Evolutionary conservation across 2,113 vertebrate species (phyloP).

Genomic region (Chionomys nivalis): DNA sequence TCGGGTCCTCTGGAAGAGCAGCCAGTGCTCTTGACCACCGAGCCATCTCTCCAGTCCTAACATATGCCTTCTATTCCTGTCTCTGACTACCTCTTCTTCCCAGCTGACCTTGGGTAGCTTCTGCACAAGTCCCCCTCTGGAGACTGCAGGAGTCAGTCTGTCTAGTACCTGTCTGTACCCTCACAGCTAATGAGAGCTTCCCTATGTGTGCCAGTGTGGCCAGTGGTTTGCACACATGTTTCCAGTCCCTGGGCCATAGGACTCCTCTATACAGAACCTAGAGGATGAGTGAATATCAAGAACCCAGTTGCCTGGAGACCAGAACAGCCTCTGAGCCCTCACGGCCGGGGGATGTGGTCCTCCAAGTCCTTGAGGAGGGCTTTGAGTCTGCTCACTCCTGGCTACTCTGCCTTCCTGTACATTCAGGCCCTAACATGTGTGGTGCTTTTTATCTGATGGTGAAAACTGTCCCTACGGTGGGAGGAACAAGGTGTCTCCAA

Average conservation of each 20-base stretch:
- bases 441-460: background rate
- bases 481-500: background rate
- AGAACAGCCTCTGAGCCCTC: background rate
- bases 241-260: conserved; percentile 81
- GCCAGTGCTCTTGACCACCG: no score
- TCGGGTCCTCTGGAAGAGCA: no score
- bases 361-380: background rate
- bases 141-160: background rate
- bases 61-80: background rate
- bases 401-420: background rate
- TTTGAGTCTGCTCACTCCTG: background rate
- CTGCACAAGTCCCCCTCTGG: background rate
- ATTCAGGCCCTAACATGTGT: background rate
- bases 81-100: background rate
- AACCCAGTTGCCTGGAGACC: background rate
- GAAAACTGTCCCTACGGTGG: background rate
- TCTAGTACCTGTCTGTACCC: background rate
- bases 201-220: conserved; percentile 76
- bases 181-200: conserved; percentile 61
- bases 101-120: rapidly evolving
- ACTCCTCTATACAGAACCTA: conserved; percentile 83
- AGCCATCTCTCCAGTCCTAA: no score
- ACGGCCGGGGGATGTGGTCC: no score
- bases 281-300: background rate
- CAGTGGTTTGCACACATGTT: conserved; percentile 80